Base-by-base conservation (phyloP, 2,888 invertebrate genomes). In the Drosophila limbata region DNA sequence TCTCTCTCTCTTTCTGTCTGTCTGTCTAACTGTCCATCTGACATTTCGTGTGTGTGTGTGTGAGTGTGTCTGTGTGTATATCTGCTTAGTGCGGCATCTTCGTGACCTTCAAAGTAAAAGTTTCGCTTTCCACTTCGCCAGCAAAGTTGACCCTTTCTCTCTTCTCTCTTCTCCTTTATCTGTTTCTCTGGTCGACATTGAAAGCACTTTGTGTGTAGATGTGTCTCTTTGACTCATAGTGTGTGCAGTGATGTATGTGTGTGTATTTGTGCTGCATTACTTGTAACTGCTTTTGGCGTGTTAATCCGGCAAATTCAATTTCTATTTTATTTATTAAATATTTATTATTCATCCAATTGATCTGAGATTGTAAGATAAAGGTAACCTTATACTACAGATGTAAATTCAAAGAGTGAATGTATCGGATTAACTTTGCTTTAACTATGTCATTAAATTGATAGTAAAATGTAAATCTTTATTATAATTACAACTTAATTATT, bases 101-200 rank as follows among this genome's bases (percentile, higher is more conserved):
- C 42, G 64, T 68, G 85, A 74, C 82, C 83, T 85, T 82, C 73
- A 64, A 68, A 85, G 85, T 68, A 85, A 82, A 82, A 82, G 82
- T 85, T 71, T 42, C 68, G 62, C 77, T 69, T 72, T 77, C 52
- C 63, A 73, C 74, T 70, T 72, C 56, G 56, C 35, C 35, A 44
- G 17, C 69, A 57, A 61, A 50, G 45, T 64, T 40, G 37, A 35
- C 50, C 19, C 25, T 19, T 33, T 11, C 13, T 40, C 33, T 13
- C 0, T 2, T 19, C n/a, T 45, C 3, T 3, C 19, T 2, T 47
- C 5, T 2, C 17, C 5, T 48, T 51, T 15, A 31, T 39, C 37
- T 10, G 35, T 17, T 56, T 17, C 37, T 28, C 13, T 17, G 13
- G 44, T 19, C 66, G 66, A 62, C 57, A 59, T 62, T 70, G 75